Evolutionary conservation across 2,113 vertebrate genomes (phyloP).

Genomic region (Xiphorhynchus elegans): DNA sequence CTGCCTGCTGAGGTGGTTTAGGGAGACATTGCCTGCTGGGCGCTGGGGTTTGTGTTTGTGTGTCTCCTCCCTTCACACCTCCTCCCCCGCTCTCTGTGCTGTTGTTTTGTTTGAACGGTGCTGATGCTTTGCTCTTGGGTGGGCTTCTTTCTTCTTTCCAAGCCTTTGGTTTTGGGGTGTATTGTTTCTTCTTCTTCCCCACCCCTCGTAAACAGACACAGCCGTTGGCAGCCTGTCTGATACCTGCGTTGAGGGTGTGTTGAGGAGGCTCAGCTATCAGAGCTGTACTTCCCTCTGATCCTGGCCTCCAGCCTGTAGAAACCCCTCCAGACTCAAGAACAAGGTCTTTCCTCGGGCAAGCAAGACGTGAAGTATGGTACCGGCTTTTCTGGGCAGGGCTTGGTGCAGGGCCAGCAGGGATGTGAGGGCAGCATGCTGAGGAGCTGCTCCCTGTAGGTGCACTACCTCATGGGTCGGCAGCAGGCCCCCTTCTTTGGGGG

Average conservation of each 20-base stretch:
- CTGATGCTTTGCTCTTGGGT: conserved; percentile 58
- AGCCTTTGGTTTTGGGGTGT: conserved; percentile 59
- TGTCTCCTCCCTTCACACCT: background rate
- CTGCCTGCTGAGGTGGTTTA: background rate
- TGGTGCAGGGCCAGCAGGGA: background rate
- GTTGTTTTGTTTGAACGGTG: conserved; percentile 30
- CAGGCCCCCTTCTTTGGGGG: background rate
- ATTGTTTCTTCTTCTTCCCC: conserved; percentile 36
- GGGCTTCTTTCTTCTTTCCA: conserved; percentile 50
- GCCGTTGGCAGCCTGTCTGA: background rate
- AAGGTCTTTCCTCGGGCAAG: background rate
- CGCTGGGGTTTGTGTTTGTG: background rate
- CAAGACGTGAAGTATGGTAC: background rate
- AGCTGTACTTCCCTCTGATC: background rate
- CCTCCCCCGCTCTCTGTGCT: background rate
- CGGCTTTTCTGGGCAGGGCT: background rate
- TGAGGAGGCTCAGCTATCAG: background rate
- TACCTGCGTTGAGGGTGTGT: background rate
- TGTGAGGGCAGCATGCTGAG: background rate
- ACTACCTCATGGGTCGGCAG: background rate
- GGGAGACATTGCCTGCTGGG: background rate
- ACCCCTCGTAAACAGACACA: conserved; percentile 21
- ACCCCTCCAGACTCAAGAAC: background rate
- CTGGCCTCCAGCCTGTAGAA: conserved; percentile 10
- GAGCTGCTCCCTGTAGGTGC: background rate